These are phyloP conservation scores for Sclerodermus sp. DNA, from an alignment of 2,888 invertebrate genomes.

Conservation along the genomic window DNA sequence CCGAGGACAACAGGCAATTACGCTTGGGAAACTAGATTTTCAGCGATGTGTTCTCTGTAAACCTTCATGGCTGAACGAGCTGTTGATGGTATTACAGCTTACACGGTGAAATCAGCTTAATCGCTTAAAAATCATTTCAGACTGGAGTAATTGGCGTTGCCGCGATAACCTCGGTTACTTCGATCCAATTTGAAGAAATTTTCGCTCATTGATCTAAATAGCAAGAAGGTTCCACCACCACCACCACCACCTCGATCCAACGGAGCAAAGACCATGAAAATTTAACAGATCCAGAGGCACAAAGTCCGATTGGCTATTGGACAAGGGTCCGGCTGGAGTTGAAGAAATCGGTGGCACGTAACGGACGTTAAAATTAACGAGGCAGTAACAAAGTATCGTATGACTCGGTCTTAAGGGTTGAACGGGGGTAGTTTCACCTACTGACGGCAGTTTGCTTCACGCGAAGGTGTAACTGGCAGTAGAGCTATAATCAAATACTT, in stretches of 20 bases:
- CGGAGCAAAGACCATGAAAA: not conserved
- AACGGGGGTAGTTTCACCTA: slow-evolving; percentile 35
- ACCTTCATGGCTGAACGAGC: no score
- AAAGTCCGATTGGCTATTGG: not conserved
- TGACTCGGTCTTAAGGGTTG: slow-evolving; percentile 32
- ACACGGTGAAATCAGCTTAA: no score
- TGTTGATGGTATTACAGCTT: no score
- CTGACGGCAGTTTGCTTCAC: slow-evolving; percentile 26
- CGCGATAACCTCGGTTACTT: no score
- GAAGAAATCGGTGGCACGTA: slow-evolving; percentile 54
- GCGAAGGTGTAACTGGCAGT: slow-evolving; percentile 40
- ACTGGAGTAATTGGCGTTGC: no score
- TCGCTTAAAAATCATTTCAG: no score
- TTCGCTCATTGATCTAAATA: no score
- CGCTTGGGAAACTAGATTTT: slow-evolving; percentile 6
- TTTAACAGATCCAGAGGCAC: not conserved
- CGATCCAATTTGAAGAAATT: no score
- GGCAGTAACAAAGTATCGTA: slow-evolving; percentile 54
- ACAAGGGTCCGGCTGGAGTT: slow-evolving; percentile 20
- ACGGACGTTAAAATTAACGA: slow-evolving; percentile 56
- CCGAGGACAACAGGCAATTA: slow-evolving; percentile 29
- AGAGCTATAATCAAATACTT: slow-evolving; percentile 54
- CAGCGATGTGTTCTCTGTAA: not conserved
- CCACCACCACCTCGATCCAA: no score
- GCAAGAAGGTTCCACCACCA: no score